These are phyloP conservation scores for Pollenia amentaria DNA, from an alignment of 2,888 invertebrate species.

Conservation along the genomic window DNA sequence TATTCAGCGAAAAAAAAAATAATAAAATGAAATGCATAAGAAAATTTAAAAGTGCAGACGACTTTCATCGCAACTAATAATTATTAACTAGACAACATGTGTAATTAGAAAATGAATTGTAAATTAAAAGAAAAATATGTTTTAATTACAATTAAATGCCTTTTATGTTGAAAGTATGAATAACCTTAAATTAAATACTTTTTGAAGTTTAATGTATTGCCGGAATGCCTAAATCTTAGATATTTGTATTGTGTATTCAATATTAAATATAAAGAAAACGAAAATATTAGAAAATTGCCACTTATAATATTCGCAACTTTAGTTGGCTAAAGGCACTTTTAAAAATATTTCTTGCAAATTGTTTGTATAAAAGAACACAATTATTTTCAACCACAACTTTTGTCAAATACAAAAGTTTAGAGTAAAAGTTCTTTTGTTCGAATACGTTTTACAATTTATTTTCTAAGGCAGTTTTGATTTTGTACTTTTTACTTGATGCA, in stretches of 20 bases:
- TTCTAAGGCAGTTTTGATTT: no score
- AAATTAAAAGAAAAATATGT: conserved; percentile 13
- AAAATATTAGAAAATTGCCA: conserved; percentile 22
- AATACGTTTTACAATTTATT: no score
- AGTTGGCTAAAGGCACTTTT: conserved; percentile 39
- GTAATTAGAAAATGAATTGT: conserved; percentile 54
- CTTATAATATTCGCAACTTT: conserved; percentile 39
- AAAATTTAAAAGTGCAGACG: conserved; percentile 54
- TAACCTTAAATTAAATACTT: background rate
- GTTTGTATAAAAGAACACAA: conserved; percentile 24
- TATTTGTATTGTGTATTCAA: no score
- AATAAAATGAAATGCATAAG: conserved; percentile 18
- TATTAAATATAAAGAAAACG: no score
- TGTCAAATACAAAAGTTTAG: conserved; percentile 19
- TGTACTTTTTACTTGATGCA: no score
- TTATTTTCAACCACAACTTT: conserved; percentile 56
- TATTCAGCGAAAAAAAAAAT: conserved; percentile 5
- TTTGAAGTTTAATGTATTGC: background rate
- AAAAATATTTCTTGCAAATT: conserved; percentile 10
- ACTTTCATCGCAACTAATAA: conserved; percentile 43
- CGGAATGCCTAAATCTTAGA: background rate
- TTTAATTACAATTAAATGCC: background rate
- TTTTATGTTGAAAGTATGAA: background rate
- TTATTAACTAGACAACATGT: conserved; percentile 60
- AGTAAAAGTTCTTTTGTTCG: background rate